Conservation (phyloP, 2,888 invertebrate genomes). For the Coelinius sp. region DNA sequence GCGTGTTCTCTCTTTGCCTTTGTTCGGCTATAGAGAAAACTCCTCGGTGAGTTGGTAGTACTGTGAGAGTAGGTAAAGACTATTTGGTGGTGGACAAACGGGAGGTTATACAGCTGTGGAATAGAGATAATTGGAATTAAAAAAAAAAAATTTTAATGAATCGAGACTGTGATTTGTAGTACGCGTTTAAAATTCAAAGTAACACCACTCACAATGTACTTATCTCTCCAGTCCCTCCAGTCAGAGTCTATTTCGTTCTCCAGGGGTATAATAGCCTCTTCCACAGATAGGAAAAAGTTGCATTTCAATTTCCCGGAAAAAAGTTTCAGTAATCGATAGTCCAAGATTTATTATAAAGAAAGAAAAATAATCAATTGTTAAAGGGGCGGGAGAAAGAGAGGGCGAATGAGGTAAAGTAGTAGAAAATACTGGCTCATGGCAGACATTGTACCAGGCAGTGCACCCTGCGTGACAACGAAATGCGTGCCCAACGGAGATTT, state of each 20-base stretch:
- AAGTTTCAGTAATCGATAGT: conserved; percentile 16
- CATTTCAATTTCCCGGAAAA: conserved; percentile 21
- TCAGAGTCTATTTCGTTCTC: conserved; percentile 7
- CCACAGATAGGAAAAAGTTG: conserved; percentile 23
- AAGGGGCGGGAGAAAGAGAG: background rate
- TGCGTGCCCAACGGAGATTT: conserved; percentile 56
- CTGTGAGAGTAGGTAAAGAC: background rate
- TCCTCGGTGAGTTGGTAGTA: background rate
- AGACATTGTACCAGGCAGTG: conserved; percentile 59
- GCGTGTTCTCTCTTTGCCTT: conserved; percentile 35
- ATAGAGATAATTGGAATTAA: background rate
- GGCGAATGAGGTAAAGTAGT: conserved; percentile 44
- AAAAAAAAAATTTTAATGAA: background rate
- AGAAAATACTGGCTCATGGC: conserved; percentile 58
- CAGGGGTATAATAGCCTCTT: conserved; percentile 17
- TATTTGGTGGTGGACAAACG: conserved; percentile 21
- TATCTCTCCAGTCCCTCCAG: conserved; percentile 22
- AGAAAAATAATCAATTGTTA: background rate
- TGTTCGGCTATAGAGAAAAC: conserved; percentile 12
- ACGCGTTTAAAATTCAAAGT: conserved; percentile 35
- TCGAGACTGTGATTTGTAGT: background rate
- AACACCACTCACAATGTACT: conserved; percentile 19
- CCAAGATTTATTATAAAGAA: conserved; percentile 1
- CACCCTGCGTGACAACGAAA: conserved; percentile 55
- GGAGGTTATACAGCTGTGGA: background rate